Evolutionary conservation across 2,113 vertebrate genomes (phyloP), one percentile per base, ranked within the genome.

Genomic region (Loxodonta africana): DNA sequence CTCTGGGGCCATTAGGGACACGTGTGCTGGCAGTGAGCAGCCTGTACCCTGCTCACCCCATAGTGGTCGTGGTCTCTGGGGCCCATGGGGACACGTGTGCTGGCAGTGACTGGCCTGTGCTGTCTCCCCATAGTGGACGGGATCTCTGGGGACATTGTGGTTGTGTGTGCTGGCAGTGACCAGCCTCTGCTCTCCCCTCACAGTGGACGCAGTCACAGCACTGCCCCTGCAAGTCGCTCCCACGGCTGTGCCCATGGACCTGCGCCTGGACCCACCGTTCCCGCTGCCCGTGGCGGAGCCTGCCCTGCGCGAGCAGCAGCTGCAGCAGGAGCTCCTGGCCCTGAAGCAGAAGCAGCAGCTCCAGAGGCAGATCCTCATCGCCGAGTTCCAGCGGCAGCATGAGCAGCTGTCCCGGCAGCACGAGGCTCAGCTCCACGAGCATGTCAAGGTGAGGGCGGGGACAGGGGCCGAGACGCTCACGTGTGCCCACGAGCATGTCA

Each of bases 271-370:
- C 97, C 99, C 99, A 97, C 99, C 99, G 98, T 99, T 99, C 80
- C 96, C 99, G 60, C 98, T 99, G 98, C 98, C 99, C 0, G 98
- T 99, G 96, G 87, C 98, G 0, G 98, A 99, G 96, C 98, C 99
- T 0, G 92, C 98, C 2, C 98, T 99, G 69, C 99, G 99, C 6
- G 99, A 99, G 89, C 99, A 99, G 98, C 99, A 99, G 97, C 99
- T 99, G 87, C 99, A 99, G 98, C 99, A 99, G 98, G 99, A 99
- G 98, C 99, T 99, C 26, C 99, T 99, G 98, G 98, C 99, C 0
- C 99, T 99, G 33, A 99, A 99, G 97, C 99, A 99, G 98, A 99
- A 99, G 97, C 99, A 99, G 99, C 99, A 99, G 98, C 99, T 99
- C 92, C 99, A 99, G 99, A 98, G 99, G 63, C 99, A 99, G 98